A percentile compares a stretch with the other conserved stretches of the same genome.
Evolutionary conservation across 2,797 vertebrate genomes (phyloP).

Genomic region (Otolemur crassicaudatus): DNA sequence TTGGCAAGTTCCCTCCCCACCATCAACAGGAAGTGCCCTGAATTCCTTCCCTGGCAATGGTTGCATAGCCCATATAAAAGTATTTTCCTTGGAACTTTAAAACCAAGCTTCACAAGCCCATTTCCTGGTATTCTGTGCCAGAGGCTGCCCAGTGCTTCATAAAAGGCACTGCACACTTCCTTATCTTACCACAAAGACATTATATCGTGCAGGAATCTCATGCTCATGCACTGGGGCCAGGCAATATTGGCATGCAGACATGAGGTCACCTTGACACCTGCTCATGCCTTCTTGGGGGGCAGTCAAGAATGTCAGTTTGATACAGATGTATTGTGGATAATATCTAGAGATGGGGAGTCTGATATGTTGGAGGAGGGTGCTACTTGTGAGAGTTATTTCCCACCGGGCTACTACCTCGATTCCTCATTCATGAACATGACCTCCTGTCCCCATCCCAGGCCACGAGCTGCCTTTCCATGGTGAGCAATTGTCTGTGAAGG

Average conservation of each 20-base stretch:
- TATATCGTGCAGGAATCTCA: not conserved
- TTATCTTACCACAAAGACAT: not conserved
- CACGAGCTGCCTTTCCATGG: not conserved
- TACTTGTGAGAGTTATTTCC: not conserved
- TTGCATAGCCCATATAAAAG: not conserved
- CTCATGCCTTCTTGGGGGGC: not conserved
- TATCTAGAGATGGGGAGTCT: not conserved
- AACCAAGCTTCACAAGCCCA: slow-evolving; percentile 22
- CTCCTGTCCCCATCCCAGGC: not conserved
- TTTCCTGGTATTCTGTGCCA: slow-evolving; percentile 45
- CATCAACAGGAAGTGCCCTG: slow-evolving; percentile 18
- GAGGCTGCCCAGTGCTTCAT: not conserved
- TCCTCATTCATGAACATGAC: not conserved
- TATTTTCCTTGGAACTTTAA: slow-evolving; percentile 58
- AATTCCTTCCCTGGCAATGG: slow-evolving; percentile 27
- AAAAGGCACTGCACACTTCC: not conserved
- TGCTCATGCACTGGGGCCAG: not conserved
- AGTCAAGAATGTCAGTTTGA: not conserved
- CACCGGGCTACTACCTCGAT: not conserved
- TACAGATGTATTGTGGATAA: not conserved
- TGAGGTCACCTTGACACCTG: not conserved
- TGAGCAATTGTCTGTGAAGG: not conserved
- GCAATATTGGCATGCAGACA: not conserved
- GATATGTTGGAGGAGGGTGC: not conserved
- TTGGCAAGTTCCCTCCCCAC: not conserved